Percentiles rank a stretch among this genome's conserved stretches.
These are phyloP conservation scores for Adelosebastes latens DNA, from an alignment of 2,797 vertebrate genomes.

Conservation along the genomic window DNA sequence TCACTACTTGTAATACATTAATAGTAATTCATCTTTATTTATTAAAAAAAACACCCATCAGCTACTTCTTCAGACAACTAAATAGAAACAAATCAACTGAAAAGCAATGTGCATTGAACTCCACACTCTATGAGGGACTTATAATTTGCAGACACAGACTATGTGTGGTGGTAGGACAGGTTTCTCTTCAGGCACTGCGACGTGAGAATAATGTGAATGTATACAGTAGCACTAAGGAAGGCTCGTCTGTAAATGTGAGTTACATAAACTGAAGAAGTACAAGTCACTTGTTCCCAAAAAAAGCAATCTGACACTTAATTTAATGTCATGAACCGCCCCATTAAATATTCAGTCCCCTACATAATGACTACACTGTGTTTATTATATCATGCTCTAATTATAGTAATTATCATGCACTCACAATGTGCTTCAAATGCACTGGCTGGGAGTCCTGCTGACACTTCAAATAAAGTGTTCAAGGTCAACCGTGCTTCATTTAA, in stretches of 20 bases:
- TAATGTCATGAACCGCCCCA: background rate
- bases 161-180: background rate
- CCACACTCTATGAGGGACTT: background rate
- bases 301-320: background rate
- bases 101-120: background rate
- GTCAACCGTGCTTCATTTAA: background rate
- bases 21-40: background rate
- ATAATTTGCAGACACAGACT: background rate
- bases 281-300: background rate
- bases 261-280: background rate
- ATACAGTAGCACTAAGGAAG: background rate
- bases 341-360: background rate
- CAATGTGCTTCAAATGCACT: background rate
- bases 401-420: conserved; percentile 22
- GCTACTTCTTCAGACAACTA: background rate
- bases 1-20: background rate
- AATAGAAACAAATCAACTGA: background rate
- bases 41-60: background rate
- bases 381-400: conserved; percentile 27
- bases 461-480: background rate
- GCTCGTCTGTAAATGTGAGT: background rate
- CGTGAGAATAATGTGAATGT: background rate
- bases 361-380: conserved; percentile 13
- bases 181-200: background rate
- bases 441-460: background rate